Evolutionary conservation across 64 coral and sea anemone species (phyloP), one percentile per base, ranked within the genome.

Genomic region (Pocillopora verrucosa): DNA sequence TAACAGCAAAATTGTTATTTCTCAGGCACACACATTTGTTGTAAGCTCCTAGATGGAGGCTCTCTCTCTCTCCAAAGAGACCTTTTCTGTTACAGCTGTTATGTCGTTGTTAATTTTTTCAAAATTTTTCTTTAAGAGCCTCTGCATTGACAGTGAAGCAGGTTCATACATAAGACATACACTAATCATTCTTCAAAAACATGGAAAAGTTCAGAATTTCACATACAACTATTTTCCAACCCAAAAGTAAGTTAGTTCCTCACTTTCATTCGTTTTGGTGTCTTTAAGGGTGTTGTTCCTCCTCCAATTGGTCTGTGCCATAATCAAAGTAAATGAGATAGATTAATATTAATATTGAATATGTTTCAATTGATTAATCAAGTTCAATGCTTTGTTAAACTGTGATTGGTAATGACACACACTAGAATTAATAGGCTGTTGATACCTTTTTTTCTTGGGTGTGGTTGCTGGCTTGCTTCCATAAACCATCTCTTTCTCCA

Each of bases 401-500:
- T 25, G 45, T 59, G 9, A 57, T 30, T 51, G 58, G 22, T 20
- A 60, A 34, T 16, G 35, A 41, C 22, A 86, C 25, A 16, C 1
- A 6, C 15, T 51, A 17, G 73, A 4, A 56, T 34, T 79, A 80
- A 75, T 19, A 75, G 38, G 14, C 51, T n/a, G 41, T 60, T n/a
- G 58, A 25, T 56, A 98, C 96, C 93, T 98, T 87, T 51, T 51
- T 51, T 98, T 98, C 34, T 76, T 94, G 30, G 96, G 96, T 72
- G 82, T 85, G 34, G 96, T 94, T 11, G 90, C 92, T 58, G 95
- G 95, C 35, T 93, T 93, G 70, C 96, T 95, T 34, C 96, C 96
- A 76, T 88, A 98, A 2, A 98, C 80, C 90, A 98, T 90, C 56
- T 98, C 96, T 77, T 98, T 89, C 72, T 98, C 86, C 87, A 95